phyloP scores from a whole-genome alignment of 2,888 invertebrate genomes.

The Masnerella sp. region DNA sequence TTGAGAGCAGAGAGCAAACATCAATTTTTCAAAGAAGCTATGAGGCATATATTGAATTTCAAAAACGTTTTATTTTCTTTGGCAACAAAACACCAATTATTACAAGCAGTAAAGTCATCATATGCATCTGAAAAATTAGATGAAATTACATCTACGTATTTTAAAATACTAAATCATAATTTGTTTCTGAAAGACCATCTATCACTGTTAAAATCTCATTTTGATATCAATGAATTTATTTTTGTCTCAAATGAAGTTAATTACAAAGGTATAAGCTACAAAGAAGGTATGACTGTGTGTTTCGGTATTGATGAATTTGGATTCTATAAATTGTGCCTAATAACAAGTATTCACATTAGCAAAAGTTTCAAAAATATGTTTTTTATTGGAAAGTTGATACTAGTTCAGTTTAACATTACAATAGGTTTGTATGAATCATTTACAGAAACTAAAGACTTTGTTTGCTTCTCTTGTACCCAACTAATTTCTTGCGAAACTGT shows the following conservation, averaged over 20 bases:
- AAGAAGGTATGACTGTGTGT: background rate
- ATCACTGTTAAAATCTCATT: background rate
- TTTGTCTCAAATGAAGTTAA: background rate
- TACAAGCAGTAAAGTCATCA: background rate
- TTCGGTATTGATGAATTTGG: background rate
- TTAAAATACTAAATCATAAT: background rate
- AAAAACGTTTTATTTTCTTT: conserved; percentile 4
- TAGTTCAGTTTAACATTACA: background rate
- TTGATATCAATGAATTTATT: background rate
- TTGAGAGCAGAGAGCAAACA: background rate
- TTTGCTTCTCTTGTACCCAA: background rate
- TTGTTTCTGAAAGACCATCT: background rate
- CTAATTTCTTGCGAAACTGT: background rate
- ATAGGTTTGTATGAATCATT: background rate
- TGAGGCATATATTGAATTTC: background rate
- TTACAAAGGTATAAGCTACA: background rate
- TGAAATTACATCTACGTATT: background rate
- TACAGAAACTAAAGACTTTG: background rate
- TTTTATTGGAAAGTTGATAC: background rate
- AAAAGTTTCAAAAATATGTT: background rate
- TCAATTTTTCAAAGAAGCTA: conserved; percentile 3
- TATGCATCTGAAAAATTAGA: background rate
- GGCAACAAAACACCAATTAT: background rate
- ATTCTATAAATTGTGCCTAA: background rate
- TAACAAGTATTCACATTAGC: background rate